A percentile compares a stretch with the other conserved stretches of the same genome.
These are phyloP conservation scores for Gallinago nigripennis DNA, from an alignment of 2,797 vertebrate species.

Conservation along the genomic window DNA sequence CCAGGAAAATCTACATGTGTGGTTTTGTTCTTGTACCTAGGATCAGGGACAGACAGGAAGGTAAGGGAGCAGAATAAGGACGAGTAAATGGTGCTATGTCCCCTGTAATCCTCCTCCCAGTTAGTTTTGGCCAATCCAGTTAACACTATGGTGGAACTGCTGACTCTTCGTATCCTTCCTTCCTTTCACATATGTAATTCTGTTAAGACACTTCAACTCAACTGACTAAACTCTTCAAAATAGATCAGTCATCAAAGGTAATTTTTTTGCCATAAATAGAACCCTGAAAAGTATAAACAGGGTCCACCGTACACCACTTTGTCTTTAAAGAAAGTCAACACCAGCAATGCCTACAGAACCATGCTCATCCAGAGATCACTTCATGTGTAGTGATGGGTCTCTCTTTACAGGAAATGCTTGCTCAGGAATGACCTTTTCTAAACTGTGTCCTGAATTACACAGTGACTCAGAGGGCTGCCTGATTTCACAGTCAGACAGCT, in stretches of 20 bases:
- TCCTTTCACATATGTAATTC: neutral
- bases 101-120: neutral
- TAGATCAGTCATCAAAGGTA: neutral
- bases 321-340: neutral
- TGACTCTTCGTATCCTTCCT: neutral
- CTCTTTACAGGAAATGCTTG: slow-evolving; percentile 45
- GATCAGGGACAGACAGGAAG: neutral
- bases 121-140: neutral
- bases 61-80: neutral
- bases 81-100: neutral
- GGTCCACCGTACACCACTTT: neutral
- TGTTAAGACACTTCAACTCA: neutral
- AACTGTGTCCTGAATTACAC: slow-evolving; percentile 15
- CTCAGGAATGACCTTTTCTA: slow-evolving; percentile 18
- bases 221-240: neutral
- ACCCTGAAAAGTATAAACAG: neutral
- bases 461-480: slow-evolving; percentile 18
- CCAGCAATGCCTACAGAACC: neutral
- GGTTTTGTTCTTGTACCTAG: neutral
- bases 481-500: neutral
- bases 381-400: neutral
- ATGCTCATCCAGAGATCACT: neutral
- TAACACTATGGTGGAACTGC: neutral
- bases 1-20: neutral
- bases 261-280: neutral